phyloP scores from a whole-genome alignment of 2,113 vertebrate species.

The Epinephelus moara region DNA sequence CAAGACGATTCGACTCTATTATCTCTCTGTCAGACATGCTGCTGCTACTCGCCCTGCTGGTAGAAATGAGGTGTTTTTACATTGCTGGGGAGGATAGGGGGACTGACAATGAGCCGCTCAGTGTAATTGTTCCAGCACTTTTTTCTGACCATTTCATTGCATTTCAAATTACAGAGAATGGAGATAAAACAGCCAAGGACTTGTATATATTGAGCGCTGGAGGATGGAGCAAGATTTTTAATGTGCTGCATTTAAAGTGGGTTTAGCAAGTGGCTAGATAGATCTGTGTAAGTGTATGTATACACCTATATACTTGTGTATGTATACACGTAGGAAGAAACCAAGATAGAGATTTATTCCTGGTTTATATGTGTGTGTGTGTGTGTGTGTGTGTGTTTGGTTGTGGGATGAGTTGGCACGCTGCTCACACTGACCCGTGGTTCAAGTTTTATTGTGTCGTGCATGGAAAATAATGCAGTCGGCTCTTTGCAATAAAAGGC shows the following conservation, averaged over 20 bases:
- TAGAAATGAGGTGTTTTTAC: slow-evolving; percentile 47
- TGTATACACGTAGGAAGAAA: not conserved
- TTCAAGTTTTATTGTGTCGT: slow-evolving; percentile 1
- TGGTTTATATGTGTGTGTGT: not conserved
- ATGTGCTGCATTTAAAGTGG: slow-evolving; percentile 33
- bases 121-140: slow-evolving; percentile 28
- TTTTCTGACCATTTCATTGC: slow-evolving; percentile 24
- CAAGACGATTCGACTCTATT: slow-evolving; percentile 53
- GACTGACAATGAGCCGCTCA: slow-evolving; percentile 8
- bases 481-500: not conserved
- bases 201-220: not conserved
- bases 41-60: slow-evolving; percentile 13
- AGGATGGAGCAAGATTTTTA: not conserved
- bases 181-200: slow-evolving; percentile 19
- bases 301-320: not conserved
- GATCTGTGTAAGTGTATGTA: slow-evolving; percentile 6
- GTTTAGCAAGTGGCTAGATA: slow-evolving; percentile 2
- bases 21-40: slow-evolving; percentile 44
- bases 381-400: not conserved
- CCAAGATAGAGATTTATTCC: not conserved
- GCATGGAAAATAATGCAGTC: slow-evolving; percentile 16
- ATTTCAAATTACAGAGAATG: slow-evolving; percentile 8
- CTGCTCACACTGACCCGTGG: slow-evolving; percentile 19
- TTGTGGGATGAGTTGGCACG: slow-evolving; percentile 16
- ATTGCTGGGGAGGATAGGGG: slow-evolving; percentile 10